phyloP scores from a whole-genome alignment of 2,888 invertebrate species.

The Cantharis lateralis region DNA sequence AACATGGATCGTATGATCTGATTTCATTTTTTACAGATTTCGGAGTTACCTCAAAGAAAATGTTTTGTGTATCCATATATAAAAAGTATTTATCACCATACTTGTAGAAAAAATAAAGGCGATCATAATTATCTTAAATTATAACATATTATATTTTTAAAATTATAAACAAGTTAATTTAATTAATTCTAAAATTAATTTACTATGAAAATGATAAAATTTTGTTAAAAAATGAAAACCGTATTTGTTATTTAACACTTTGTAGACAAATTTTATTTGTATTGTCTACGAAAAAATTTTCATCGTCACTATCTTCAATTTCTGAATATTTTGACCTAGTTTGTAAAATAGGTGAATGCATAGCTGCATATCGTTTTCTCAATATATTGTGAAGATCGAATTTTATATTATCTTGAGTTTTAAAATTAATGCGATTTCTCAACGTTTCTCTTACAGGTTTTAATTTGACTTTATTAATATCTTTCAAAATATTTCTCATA shows the following conservation, averaged over 20 bases:
- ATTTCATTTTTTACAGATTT: no score
- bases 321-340: neutral
- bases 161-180: neutral
- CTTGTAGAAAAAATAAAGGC: no score
- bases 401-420: neutral
- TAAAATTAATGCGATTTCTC: neutral
- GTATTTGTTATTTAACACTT: neutral
- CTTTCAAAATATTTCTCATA: neutral
- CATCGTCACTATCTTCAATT: neutral
- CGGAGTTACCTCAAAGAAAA: no score
- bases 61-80: no score
- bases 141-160: neutral
- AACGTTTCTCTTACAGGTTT: neutral
- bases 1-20: no score
- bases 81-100: no score
- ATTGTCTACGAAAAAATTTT: neutral
- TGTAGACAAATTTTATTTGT: neutral
- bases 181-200: neutral
- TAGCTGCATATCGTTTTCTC: neutral
- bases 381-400: neutral
- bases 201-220: neutral
- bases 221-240: neutral
- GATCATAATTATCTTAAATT: neutral
- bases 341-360: neutral
- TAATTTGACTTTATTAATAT: neutral